Conservation (phyloP, 2,888 invertebrate genomes). For the Trisateles emortualis region DNA sequence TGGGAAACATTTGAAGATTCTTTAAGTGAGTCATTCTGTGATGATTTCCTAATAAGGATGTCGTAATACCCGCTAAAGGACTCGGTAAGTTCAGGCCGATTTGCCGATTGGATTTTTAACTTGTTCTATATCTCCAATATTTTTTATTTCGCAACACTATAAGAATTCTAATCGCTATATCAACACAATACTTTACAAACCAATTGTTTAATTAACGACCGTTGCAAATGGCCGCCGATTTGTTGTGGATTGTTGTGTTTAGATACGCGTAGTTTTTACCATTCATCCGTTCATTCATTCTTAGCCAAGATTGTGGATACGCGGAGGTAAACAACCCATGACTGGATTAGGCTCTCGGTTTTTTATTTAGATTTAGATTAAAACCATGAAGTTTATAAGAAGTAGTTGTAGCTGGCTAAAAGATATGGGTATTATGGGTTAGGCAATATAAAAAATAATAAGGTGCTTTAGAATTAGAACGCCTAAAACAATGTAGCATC, state of each 20-base stretch:
- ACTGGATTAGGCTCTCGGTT: slow-evolving; percentile 23
- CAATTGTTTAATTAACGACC: slow-evolving; percentile 46
- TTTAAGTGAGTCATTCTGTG: no score
- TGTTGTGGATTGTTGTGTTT: slow-evolving; percentile 43
- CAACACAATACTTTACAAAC: slow-evolving; percentile 14
- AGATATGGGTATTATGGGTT: no score
- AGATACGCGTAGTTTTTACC: slow-evolving; percentile 39
- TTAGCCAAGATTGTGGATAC: slow-evolving; percentile 12
- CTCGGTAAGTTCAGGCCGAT: no score
- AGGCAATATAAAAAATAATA: no score
- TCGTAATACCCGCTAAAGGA: no score
- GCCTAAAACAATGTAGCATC: no score
- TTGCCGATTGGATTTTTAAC: no score
- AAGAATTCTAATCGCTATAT: slow-evolving; percentile 11
- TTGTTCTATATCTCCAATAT: no score
- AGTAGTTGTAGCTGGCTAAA: no score
- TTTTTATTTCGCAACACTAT: neutral
- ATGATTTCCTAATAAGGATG: no score
- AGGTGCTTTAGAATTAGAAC: no score
- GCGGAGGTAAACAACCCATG: slow-evolving; percentile 28
- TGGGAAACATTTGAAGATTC: no score
- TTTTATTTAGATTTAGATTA: slow-evolving; percentile 24
- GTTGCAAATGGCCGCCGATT: slow-evolving; percentile 43
- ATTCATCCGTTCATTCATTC: slow-evolving; percentile 22
- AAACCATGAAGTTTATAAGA: neutral